Evolutionary conservation across 2,888 invertebrate genomes (phyloP).

Genomic region (Apodemia mormo): DNA sequence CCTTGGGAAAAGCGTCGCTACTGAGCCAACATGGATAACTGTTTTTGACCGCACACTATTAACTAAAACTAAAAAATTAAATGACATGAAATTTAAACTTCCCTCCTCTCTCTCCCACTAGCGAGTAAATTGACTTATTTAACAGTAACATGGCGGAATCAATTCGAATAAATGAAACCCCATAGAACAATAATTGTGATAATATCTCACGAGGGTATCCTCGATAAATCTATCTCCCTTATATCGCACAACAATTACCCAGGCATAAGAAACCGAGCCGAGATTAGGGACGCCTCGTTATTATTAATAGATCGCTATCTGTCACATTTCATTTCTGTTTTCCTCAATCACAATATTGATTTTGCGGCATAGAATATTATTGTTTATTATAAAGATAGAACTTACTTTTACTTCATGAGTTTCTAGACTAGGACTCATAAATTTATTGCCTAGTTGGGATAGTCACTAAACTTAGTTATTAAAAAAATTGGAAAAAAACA

Average conservation of each 20-base stretch:
- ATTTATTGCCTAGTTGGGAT: too few species aligned
- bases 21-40: too few species aligned
- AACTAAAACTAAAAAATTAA: too few species aligned
- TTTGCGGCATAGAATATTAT: neutral
- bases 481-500: too few species aligned
- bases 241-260: constrained; percentile 3
- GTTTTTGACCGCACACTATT: too few species aligned
- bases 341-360: constrained; percentile 4
- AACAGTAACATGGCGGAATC: neutral
- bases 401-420: too few species aligned
- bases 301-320: constrained; percentile 3
- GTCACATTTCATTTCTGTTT: neutral
- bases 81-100: too few species aligned
- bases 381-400: neutral
- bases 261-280: constrained; percentile 8
- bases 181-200: neutral
- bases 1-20: too few species aligned
- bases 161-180: neutral
- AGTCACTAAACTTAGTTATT: too few species aligned
- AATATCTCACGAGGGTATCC: neutral
- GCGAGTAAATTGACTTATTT: too few species aligned
- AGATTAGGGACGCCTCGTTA: constrained; percentile 15
- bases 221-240: neutral
- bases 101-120: too few species aligned
- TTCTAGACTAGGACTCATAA: too few species aligned